phyloP scores from a whole-genome alignment of 2,797 vertebrate species.

The Centropyge bicolor region DNA sequence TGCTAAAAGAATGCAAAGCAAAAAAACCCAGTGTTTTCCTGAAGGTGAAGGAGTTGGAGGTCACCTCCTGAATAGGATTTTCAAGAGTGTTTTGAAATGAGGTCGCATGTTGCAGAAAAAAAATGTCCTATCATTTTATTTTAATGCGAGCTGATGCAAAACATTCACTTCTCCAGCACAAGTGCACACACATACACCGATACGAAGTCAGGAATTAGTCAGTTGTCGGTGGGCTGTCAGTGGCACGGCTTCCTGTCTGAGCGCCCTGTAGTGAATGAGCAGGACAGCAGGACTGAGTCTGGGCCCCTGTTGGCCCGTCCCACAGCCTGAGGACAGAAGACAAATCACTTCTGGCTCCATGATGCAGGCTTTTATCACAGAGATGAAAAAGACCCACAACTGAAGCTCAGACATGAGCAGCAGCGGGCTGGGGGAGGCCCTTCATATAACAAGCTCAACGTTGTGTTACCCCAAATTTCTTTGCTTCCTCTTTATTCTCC shows the following conservation, averaged over 20 bases:
- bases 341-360: conserved; percentile 59
- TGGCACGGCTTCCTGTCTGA: conserved; percentile 22
- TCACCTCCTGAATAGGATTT: background rate
- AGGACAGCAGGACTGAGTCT: conserved; percentile 37
- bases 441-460: background rate
- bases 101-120: background rate
- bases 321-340: conserved; percentile 62
- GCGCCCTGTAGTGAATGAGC: conserved; percentile 38
- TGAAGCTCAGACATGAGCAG: conserved; percentile 8
- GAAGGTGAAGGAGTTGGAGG: background rate
- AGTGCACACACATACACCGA: background rate
- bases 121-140: background rate
- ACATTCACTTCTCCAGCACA: background rate
- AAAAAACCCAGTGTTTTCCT: background rate
- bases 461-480: background rate
- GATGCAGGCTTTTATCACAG: conserved; percentile 56
- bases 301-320: conserved; percentile 29
- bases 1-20: background rate
- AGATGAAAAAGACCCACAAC: conserved; percentile 33
- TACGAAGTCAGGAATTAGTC: conserved; percentile 19
- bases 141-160: background rate
- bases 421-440: conserved; percentile 10
- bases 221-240: conserved; percentile 15
- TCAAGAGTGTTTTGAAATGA: background rate
- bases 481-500: background rate